phyloP scores from a whole-genome alignment of 2,888 invertebrate genomes.

The Caenorhabditis sp. region DNA sequence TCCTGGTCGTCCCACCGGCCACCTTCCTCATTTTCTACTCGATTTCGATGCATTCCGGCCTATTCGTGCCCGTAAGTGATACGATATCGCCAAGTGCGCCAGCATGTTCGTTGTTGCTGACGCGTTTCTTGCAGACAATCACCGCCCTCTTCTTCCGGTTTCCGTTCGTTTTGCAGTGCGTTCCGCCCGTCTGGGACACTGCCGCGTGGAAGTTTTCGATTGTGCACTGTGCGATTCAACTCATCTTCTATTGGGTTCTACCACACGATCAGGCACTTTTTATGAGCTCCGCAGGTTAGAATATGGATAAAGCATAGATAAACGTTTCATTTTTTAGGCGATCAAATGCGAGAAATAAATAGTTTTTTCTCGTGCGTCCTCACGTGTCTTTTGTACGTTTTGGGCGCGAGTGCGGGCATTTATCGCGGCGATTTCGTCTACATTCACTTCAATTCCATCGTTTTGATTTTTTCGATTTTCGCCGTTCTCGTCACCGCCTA shows the following conservation, averaged over 20 bases:
- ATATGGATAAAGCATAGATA: not conserved
- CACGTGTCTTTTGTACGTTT: conserved; percentile 55
- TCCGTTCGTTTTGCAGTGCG: conserved; percentile 59
- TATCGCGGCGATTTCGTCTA: conserved; percentile 63
- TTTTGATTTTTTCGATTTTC: conserved; percentile 49
- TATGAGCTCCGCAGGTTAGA: conserved; percentile 52
- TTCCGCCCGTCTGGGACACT: conserved; percentile 61
- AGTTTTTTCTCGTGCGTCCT: conserved; percentile 63
- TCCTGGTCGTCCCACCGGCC: conserved; percentile 49
- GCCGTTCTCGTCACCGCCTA: conserved; percentile 20
- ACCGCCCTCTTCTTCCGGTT: conserved; percentile 48
- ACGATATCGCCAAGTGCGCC: not conserved
- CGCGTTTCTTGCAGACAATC: conserved; percentile 54
- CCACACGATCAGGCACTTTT: conserved; percentile 64
- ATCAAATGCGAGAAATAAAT: conserved; percentile 57
- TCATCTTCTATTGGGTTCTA: conserved; percentile 61
- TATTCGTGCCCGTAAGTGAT: conserved; percentile 46
- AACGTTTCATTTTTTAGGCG: conserved; percentile 45
- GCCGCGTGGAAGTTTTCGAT: conserved; percentile 60
- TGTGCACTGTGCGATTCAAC: conserved; percentile 57
- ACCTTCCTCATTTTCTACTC: conserved; percentile 62
- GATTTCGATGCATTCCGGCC: conserved; percentile 60
- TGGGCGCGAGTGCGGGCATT: conserved; percentile 57
- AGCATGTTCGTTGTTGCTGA: not conserved
- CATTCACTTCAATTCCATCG: conserved; percentile 64